Evolutionary conservation across 1,140 invertebrate genomes (phyloP).

Genomic region (Drosophila malerkotliana): DNA sequence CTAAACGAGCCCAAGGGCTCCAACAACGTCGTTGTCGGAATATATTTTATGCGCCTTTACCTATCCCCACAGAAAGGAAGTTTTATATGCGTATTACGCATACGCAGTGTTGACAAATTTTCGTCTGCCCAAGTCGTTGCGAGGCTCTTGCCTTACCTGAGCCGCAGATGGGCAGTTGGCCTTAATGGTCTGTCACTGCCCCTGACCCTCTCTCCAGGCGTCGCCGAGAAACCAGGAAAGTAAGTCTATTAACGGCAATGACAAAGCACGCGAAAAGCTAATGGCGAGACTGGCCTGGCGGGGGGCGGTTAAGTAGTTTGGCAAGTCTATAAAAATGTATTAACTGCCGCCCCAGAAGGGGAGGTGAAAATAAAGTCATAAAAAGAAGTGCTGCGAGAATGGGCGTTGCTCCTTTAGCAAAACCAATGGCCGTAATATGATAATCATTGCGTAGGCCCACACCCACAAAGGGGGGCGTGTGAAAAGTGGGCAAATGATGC

Average conservation of each 20-base stretch:
- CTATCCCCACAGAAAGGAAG: constrained; percentile 40
- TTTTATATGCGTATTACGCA: constrained; percentile 61
- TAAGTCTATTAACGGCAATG: constrained; percentile 81
- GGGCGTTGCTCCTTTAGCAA: constrained; percentile 5
- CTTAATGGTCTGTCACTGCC: constrained; percentile 40
- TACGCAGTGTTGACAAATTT: constrained; percentile 59
- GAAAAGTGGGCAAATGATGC: constrained; percentile 61
- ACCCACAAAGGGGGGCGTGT: constrained; percentile 48
- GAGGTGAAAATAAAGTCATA: constrained; percentile 78
- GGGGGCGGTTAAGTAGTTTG: constrained; percentile 58
- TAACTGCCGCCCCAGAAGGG: constrained; percentile 60
- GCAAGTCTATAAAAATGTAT: constrained; percentile 79
- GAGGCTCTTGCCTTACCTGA: constrained; percentile 1
- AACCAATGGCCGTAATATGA: constrained; percentile 73
- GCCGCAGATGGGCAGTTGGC: constrained; percentile 65
- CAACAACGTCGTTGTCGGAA: not conserved
- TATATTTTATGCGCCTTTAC: constrained; percentile 15
- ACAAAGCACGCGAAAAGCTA: constrained; percentile 81
- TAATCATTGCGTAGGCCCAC: constrained; percentile 69
- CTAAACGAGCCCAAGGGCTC: constrained; percentile 2
- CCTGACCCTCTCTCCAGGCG: not conserved
- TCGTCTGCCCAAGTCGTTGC: constrained; percentile 36
- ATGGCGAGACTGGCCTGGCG: constrained; percentile 61
- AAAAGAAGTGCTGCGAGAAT: constrained; percentile 43
- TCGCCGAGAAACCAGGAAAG: constrained; percentile 34